Base-by-base conservation (phyloP, 2,797 vertebrate genomes). In the Pseudomugil tenellus region DNA sequence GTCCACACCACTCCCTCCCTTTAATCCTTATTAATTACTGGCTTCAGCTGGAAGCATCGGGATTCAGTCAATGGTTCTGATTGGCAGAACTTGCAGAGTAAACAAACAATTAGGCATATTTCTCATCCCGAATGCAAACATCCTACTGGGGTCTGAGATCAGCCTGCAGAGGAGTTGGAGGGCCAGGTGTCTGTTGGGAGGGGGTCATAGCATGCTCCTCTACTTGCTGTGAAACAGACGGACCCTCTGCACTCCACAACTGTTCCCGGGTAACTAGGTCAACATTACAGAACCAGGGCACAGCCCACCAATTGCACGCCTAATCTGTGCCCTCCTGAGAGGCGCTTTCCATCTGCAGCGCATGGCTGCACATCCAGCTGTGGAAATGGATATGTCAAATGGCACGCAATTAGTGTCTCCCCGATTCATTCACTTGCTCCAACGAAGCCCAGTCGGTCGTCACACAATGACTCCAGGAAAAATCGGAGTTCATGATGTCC, bases 381-480 rank as follows among this genome's bases (percentile, higher is more conserved):
- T 78, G 80, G 85, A 86, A 85, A 88, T 86, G 88, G 88, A 87
- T 84, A 85, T 86, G 89, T 91, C 89, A 89, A 91, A 87, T 63
- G 75, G 76, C 60, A 13, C 17, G 67, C 88, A 90, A 90, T 90
- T 90, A 91, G 88, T 74, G 86, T 82, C 84, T 79, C 74, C 84
- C 67, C 34, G 25, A 79, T 77, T 84, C 59, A 64, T 76, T 80
- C 77, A 10, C 69, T 77, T 7, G 70, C 86, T 85, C 79, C 48
- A 63, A 83, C 77, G 77, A 73, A 82, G 84, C 70, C 70, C 3
- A 43, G 70, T 62, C 74, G 7, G 32, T 32, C 32, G 32, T 4
- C 3, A 37, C 53, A 69, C 51, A 76, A 83, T 69, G 34, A 77
- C 73, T 76, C 61, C 55, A 51, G 46, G 58, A 70, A 73, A 69